Base-by-base conservation (phyloP, 2,888 invertebrate genomes). In the Liposcelis brunnea region DNA sequence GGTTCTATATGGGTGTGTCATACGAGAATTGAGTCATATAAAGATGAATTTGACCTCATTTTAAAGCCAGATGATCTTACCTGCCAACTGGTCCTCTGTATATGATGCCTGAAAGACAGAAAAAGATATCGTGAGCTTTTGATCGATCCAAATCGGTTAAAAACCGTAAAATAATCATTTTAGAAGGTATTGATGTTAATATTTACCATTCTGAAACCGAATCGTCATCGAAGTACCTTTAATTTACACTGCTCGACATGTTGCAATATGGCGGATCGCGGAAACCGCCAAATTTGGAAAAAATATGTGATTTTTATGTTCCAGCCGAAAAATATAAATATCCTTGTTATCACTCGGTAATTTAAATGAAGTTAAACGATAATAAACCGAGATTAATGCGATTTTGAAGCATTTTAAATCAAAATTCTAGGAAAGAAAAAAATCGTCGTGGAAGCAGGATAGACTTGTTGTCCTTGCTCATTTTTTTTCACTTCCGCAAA, bases 41-140 rank as follows among this genome's bases (percentile, higher is more conserved):
- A 26, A 26, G 26, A 26, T 26, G 26, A 62, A 63, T 62, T 52
- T 62, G 64, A 62, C 64, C 65, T 63, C 62, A 57, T 59, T 63
- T 57, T 53, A 56, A 57, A 50, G 52, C 52, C 54, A 56, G 54
- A 37, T 43, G 40, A 57, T 79, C 82, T 83, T 70, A 87, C 87
- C 87, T 64, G 85, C 84, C 70, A 87, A 74, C 73, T 87, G 87
- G 70, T 87, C 87, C 70, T 87, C 87, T 37, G 81, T 77, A 66
- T 85, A 87, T 60, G 81, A 81, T 58, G 82, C 84, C 87, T 86
- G 72, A 49, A 73, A 74, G 51, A 45, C 47, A 46, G 47, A 51
- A 47, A 50, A 31, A 45, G 26, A 8, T 26, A 6, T 4, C 8
- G 8, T 26, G 4, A 26, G 26, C 26, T 26, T 26, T 46, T 36